Percentiles rank a stretch among this genome's conserved stretches.
phyloP scores from a whole-genome alignment of 2,888 invertebrate species.

The Cremastinae sp. region DNA sequence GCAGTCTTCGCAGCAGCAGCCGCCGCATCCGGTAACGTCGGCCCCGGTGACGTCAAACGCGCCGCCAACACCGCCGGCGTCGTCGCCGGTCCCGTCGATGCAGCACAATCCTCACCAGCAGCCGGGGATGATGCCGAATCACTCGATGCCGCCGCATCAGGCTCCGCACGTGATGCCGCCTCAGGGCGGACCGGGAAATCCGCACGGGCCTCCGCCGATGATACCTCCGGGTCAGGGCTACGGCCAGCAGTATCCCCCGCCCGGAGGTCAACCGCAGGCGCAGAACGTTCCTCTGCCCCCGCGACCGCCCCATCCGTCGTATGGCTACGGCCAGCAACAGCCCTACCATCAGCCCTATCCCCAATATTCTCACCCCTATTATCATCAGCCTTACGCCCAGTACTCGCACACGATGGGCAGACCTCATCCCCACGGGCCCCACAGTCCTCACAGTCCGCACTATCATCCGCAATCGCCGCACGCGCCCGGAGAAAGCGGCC shows the following conservation, averaged over 20 bases:
- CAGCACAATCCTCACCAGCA: slow-evolving; percentile 73
- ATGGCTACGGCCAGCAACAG: slow-evolving; percentile 81
- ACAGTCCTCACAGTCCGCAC: slow-evolving; percentile 73
- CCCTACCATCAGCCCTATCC: slow-evolving; percentile 81
- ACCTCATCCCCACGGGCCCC: slow-evolving; percentile 80
- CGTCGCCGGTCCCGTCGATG: slow-evolving; percentile 70
- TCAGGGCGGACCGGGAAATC: slow-evolving; percentile 72
- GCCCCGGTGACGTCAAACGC: slow-evolving; percentile 63
- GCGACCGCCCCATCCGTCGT: slow-evolving; percentile 82
- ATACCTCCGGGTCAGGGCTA: slow-evolving; percentile 78
- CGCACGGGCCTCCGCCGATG: slow-evolving; percentile 73
- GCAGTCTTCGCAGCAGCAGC: slow-evolving; percentile 65
- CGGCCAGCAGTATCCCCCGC: slow-evolving; percentile 78
- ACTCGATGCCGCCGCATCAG: slow-evolving; percentile 76
- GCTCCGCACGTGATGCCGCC: slow-evolving; percentile 72
- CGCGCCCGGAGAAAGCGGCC: slow-evolving; percentile 72
- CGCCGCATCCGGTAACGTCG: slow-evolving; percentile 59
- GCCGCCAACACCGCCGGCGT: slow-evolving; percentile 69
- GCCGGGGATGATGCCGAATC: slow-evolving; percentile 76
- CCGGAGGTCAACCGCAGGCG: slow-evolving; percentile 77
- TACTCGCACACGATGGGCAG: slow-evolving; percentile 82
- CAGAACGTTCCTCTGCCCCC: slow-evolving; percentile 82
- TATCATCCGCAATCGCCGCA: slow-evolving; percentile 79
- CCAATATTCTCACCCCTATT: slow-evolving; percentile 82
- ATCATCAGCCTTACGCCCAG: slow-evolving; percentile 82